Percentiles rank a stretch among this genome's conserved stretches.
These are phyloP conservation scores for Coenonympha arcania DNA, from an alignment of 2,888 invertebrate genomes.

Conservation along the genomic window DNA sequence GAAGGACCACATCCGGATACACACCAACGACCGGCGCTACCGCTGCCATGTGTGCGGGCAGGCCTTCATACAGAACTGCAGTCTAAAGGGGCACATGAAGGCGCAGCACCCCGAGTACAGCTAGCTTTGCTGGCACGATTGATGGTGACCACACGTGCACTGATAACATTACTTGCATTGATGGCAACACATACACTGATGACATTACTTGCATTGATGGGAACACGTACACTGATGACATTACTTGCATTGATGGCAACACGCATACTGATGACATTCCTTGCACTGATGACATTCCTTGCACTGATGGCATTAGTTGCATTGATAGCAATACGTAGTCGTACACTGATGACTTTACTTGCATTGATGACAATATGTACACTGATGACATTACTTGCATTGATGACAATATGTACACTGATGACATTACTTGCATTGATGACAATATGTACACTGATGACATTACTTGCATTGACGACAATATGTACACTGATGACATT, in stretches of 20 bases:
- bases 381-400: too few species aligned
- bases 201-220: neutral
- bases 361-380: too few species aligned
- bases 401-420: too few species aligned
- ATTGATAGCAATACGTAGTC: too few species aligned
- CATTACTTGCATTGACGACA: too few species aligned
- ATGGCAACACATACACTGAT: neutral
- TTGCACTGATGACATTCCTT: neutral
- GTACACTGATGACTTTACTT: too few species aligned
- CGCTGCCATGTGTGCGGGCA: slow-evolving; percentile 65
- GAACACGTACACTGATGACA: neutral
- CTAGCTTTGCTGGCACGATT: neutral
- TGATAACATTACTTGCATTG: neutral
- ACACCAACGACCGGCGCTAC: slow-evolving; percentile 65
- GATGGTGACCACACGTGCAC: neutral
- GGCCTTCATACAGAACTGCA: slow-evolving; percentile 57
- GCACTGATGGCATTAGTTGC: too few species aligned
- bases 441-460: too few species aligned
- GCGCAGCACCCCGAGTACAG: slow-evolving; percentile 39
- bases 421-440: too few species aligned
- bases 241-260: neutral
- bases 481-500: too few species aligned
- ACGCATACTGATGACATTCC: neutral
- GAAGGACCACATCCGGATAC: slow-evolving; percentile 72
- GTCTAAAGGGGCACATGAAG: slow-evolving; percentile 72